These are phyloP conservation scores for Doris montereyensis DNA, from an alignment of 2,888 invertebrate species.

Conservation along the genomic window DNA sequence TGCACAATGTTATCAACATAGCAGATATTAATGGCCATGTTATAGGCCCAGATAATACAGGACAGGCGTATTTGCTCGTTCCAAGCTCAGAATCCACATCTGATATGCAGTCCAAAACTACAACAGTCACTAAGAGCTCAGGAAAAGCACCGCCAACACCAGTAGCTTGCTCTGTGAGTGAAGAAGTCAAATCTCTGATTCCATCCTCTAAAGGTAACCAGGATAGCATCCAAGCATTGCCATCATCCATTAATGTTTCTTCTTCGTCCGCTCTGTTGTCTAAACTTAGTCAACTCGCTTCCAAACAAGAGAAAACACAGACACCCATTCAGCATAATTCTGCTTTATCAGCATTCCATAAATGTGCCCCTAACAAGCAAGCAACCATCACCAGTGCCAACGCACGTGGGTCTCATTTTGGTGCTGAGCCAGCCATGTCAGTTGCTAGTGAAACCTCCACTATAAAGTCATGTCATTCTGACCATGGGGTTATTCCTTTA, in stretches of 20 bases:
- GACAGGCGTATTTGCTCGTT: conserved; percentile 30
- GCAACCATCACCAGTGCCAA: neutral
- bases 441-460: neutral
- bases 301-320: neutral
- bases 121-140: neutral
- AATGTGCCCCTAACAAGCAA: neutral
- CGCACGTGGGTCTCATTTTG: too few relatives aligned
- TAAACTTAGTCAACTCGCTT: conserved; percentile 29
- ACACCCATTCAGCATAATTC: neutral
- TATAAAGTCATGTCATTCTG: neutral
- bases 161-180: too few relatives aligned
- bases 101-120: neutral
- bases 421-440: neutral
- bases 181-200: too few relatives aligned
- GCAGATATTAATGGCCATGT: conserved; percentile 35
- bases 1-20: neutral
- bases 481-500: neutral
- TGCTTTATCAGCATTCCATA: neutral
- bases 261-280: conserved; percentile 25
- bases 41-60: conserved; percentile 34
- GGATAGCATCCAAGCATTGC: neutral
- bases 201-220: too few relatives aligned
- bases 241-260: neutral
- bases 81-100: conserved; percentile 20
- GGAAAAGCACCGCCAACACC: too few relatives aligned